Evolutionary conservation across 2,888 invertebrate species (phyloP).

Genomic region (Caenorhabditis afra): DNA sequence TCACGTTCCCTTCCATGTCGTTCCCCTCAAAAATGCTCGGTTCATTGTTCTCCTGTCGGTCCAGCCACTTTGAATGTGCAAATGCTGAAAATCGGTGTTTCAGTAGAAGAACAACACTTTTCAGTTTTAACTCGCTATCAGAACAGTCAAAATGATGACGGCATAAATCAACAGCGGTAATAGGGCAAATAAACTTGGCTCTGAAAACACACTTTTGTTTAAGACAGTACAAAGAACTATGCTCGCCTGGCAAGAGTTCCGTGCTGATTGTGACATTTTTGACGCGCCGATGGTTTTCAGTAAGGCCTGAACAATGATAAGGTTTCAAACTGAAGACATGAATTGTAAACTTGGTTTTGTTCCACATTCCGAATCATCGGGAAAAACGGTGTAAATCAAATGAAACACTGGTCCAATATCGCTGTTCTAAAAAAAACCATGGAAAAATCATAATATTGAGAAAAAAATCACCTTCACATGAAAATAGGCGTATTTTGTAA

Average conservation of each 20-base stretch:
- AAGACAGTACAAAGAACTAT: not conserved
- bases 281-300: not conserved
- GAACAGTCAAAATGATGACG: not conserved
- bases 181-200: not conserved
- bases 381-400: conserved; percentile 7
- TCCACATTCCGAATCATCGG: conserved; percentile 17
- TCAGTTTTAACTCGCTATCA: conserved; percentile 2
- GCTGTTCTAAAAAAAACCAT: conserved; percentile 6
- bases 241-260: too few species aligned
- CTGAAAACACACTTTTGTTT: conserved; percentile 3
- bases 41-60: conserved; percentile 20
- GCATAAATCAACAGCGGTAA: conserved; percentile 16
- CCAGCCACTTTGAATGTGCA: conserved; percentile 15
- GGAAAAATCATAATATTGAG: not conserved
- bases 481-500: conserved; percentile 3
- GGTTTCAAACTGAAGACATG: not conserved
- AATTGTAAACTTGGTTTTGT: not conserved
- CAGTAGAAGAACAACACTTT: too few species aligned
- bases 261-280: conserved; percentile 2
- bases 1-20: conserved; percentile 1
- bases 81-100: conserved; percentile 16
- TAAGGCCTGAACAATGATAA: not conserved
- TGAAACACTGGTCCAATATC: conserved; percentile 16
- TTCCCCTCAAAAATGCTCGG: not conserved
- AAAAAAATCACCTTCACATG: conserved; percentile 1